Conservation (phyloP, 1,140 invertebrate genomes). For the Caenorhabditis inopinata region DNA sequence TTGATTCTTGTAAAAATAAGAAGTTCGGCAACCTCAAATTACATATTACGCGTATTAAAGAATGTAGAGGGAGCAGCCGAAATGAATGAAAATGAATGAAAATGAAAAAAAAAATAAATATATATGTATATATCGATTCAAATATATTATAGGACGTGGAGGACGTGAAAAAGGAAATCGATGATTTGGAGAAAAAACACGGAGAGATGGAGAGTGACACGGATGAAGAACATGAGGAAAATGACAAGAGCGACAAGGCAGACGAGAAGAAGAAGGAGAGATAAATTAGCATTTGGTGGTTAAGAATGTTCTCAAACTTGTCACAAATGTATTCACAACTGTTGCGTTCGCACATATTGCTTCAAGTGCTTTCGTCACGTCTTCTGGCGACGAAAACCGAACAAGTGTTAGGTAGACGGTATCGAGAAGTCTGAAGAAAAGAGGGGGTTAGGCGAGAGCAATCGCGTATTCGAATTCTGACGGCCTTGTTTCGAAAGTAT, state of each 20-base stretch:
- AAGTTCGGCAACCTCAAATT: too few species aligned
- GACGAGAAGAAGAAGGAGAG: background rate
- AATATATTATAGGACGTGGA: constrained; percentile 9
- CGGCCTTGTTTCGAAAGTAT: too few species aligned
- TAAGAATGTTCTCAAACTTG: background rate
- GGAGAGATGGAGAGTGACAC: background rate
- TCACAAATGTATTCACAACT: background rate
- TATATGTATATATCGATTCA: too few species aligned
- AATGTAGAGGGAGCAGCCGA: background rate
- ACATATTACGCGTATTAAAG: too few species aligned
- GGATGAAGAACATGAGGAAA: background rate
- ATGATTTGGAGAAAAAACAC: constrained; percentile 17
- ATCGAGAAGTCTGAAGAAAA: background rate
- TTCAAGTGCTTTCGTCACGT: background rate
- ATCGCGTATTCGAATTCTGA: too few species aligned
- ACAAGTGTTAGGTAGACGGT: background rate
- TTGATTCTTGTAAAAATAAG: background rate
- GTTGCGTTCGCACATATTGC: constrained; percentile 1
- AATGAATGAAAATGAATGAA: background rate
- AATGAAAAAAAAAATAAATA: too few species aligned
- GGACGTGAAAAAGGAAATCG: constrained; percentile 24
- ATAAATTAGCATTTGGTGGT: background rate
- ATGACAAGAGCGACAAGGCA: background rate
- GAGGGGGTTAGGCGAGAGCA: too few species aligned
- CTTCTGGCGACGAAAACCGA: background rate